A percentile compares a stretch with the other conserved stretches of the same genome.
Evolutionary conservation across 2,888 invertebrate species (phyloP).

Genomic region (Brachyopa scutellaris): DNA sequence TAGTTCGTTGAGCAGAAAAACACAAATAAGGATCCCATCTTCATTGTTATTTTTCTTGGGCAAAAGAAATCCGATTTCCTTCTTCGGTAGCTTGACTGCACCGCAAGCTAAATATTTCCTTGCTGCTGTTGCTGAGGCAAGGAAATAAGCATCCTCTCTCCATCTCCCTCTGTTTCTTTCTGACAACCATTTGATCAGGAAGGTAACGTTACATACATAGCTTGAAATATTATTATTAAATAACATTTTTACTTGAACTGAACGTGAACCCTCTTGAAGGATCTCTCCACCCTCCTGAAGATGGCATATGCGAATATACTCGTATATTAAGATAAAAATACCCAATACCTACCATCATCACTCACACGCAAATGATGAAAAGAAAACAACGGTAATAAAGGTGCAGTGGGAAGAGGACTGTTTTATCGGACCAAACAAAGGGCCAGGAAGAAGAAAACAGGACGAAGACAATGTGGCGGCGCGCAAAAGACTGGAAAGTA

Average conservation of each 20-base stretch:
- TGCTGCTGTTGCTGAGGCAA: background rate
- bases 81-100: background rate
- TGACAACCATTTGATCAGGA: constrained; percentile 33
- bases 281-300: no score
- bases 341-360: no score
- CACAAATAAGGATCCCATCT: constrained; percentile 12
- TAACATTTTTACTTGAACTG: constrained; percentile 15
- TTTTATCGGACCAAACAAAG: constrained; percentile 37
- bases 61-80: constrained; percentile 27
- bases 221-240: constrained; percentile 32
- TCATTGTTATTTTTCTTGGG: constrained; percentile 13
- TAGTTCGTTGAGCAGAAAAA: background rate
- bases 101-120: constrained; percentile 19
- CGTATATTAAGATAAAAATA: no score
- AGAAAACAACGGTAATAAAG: constrained; percentile 35
- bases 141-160: constrained; percentile 8
- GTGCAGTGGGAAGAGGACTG: constrained; percentile 9
- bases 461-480: constrained; percentile 17
- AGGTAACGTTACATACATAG: constrained; percentile 26
- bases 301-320: no score
- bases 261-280: background rate
- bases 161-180: no score
- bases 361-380: background rate
- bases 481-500: background rate
- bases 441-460: constrained; percentile 8